These are phyloP conservation scores for Leucophenga varia DNA, from an alignment of 1,140 invertebrate species.

Conservation along the genomic window DNA sequence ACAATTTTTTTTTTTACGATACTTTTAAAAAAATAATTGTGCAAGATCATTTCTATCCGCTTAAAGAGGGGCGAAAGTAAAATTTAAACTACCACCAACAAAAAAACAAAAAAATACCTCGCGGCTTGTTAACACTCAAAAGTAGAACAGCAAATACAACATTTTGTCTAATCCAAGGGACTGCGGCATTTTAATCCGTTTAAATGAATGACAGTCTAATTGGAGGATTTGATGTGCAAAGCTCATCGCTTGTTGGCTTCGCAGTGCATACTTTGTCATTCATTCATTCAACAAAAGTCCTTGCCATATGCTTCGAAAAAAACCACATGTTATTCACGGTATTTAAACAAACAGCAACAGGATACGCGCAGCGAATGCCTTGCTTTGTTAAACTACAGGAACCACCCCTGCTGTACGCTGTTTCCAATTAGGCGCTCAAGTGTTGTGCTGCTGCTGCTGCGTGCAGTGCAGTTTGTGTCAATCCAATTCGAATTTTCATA, in stretches of 20 bases:
- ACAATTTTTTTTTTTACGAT: too few species aligned
- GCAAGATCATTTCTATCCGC: conserved; percentile 21
- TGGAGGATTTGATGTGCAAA: conserved; percentile 45
- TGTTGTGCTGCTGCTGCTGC: conserved; percentile 2
- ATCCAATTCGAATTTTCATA: conserved; percentile 51
- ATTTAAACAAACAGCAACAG: conserved; percentile 55
- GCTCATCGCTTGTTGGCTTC: too few species aligned
- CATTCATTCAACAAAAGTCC: conserved; percentile 43
- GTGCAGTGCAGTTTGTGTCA: too few species aligned
- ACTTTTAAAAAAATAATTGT: conserved; percentile 2
- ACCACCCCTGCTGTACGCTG: conserved; percentile 22
- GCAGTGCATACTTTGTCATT: background rate
- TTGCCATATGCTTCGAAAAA: conserved; percentile 55
- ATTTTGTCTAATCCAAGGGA: background rate
- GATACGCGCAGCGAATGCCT: too few species aligned
- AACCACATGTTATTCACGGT: conserved; percentile 56
- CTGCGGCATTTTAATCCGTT: conserved; percentile 48
- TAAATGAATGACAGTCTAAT: conserved; percentile 57
- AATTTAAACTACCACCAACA: too few species aligned
- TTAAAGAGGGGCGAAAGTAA: too few species aligned
- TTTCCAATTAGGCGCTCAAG: conserved; percentile 35
- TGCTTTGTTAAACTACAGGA: background rate
- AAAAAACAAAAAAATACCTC: too few species aligned
- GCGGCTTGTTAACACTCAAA: too few species aligned
- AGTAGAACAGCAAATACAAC: too few species aligned